Conservation (phyloP, 2,113 vertebrate species). For the Bufo gargarizans region DNA sequence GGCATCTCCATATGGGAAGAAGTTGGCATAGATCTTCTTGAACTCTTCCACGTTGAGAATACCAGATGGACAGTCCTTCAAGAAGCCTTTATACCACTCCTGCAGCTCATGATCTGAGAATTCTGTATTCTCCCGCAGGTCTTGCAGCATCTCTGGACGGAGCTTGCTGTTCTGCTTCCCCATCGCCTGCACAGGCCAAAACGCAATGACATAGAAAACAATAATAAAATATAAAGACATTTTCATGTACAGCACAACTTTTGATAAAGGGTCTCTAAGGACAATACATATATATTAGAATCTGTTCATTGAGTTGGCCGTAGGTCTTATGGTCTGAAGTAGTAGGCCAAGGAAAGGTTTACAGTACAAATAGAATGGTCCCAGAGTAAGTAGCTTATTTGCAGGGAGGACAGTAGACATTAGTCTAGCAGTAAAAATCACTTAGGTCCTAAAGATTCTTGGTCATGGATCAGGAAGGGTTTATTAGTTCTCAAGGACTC, state of each 20-base stretch:
- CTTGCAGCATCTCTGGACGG: conserved; percentile 95
- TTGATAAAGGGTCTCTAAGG: too few relatives aligned
- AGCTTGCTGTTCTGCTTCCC: conserved; percentile 99
- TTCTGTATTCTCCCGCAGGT: conserved; percentile 96
- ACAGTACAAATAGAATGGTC: neutral
- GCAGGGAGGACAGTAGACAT: neutral
- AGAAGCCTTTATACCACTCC: conserved; percentile 99
- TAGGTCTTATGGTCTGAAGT: neutral
- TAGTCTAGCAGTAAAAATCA: neutral
- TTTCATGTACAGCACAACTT: too few relatives aligned
- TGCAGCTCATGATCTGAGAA: conserved; percentile 98
- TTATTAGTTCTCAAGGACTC: neutral
- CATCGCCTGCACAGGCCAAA: conserved; percentile 72
- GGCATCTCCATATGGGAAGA: conserved; percentile 97
- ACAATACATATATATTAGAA: neutral
- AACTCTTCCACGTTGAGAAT: conserved; percentile 98
- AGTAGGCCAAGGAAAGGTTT: neutral
- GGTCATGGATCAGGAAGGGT: neutral
- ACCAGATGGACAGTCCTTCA: conserved; percentile 97
- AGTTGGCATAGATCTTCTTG: conserved; percentile 99
- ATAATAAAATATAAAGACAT: too few relatives aligned
- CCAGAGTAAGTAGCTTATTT: neutral
- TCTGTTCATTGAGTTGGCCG: neutral
- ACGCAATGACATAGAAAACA: neutral
- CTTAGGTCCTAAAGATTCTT: neutral